A percentile compares a stretch with the other conserved stretches of the same genome.
Conservation (phyloP, 2,113 vertebrate species). For the Azemiops feae region DNA sequence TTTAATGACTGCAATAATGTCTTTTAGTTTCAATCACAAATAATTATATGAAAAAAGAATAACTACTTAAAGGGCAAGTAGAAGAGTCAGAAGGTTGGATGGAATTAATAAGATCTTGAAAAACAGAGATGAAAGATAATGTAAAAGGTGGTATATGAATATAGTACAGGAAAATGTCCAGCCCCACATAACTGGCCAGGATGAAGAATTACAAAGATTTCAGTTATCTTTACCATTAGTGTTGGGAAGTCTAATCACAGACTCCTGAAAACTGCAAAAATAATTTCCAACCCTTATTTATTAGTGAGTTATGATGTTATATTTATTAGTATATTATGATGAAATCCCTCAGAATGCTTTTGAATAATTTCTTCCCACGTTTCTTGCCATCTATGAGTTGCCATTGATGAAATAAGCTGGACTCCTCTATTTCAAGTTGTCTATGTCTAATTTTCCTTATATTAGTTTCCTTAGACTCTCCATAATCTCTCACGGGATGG, state of each 20-base stretch:
- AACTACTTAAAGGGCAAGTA: background rate
- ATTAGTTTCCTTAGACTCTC: background rate
- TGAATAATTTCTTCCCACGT: background rate
- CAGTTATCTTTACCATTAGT: background rate
- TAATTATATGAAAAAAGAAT: background rate
- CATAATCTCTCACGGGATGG: background rate
- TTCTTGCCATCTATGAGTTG: background rate
- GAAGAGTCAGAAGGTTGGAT: background rate
- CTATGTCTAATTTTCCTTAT: background rate
- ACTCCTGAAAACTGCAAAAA: too few species aligned
- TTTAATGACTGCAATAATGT: background rate
- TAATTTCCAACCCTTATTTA: background rate
- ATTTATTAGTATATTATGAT: background rate
- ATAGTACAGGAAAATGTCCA: background rate
- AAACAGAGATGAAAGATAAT: background rate
- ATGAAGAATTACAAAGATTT: background rate
- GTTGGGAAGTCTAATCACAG: background rate
- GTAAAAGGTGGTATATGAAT: background rate
- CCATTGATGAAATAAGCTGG: background rate
- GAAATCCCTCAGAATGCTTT: background rate
- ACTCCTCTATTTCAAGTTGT: background rate
- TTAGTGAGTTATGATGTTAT: background rate
- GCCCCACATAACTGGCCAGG: background rate
- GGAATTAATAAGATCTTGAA: background rate
- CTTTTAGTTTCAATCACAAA: background rate